Evolutionary conservation across 2,888 invertebrate genomes (phyloP).

Genomic region (Scaptomyza flava): DNA sequence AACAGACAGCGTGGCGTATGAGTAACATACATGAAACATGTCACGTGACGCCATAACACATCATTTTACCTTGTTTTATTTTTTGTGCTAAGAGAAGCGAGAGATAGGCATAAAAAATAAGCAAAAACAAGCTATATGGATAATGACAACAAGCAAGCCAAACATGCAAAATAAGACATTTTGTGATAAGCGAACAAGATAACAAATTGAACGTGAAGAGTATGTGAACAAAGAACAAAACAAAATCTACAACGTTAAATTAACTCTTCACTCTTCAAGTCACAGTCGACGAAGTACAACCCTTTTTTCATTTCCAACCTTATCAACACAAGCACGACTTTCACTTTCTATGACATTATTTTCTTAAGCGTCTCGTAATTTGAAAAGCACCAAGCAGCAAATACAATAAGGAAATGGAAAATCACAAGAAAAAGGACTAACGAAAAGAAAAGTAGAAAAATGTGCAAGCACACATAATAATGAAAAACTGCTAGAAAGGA

Average conservation of each 20-base stretch:
- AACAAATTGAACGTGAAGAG: conserved; percentile 71
- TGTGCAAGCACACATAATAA: conserved; percentile 52
- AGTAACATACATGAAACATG: conserved; percentile 67
- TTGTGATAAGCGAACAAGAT: conserved; percentile 67
- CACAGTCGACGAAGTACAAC: conserved; percentile 50
- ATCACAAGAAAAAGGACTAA: conserved; percentile 9
- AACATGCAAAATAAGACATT: conserved; percentile 66
- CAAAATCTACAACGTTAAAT: conserved; percentile 24
- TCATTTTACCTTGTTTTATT: conserved; percentile 53
- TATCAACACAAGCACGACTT: conserved; percentile 38
- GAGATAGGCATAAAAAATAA: background rate
- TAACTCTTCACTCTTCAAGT: conserved; percentile 53
- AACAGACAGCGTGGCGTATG: conserved; percentile 46
- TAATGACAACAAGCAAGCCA: conserved; percentile 53
- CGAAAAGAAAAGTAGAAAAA: conserved; percentile 28
- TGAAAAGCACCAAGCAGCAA: conserved; percentile 39
- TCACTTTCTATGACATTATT: conserved; percentile 66
- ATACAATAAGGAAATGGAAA: conserved; percentile 49
- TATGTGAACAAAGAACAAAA: conserved; percentile 41
- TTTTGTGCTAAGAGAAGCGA: background rate
- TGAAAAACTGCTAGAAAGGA: conserved; percentile 53
- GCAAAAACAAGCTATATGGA: conserved; percentile 47
- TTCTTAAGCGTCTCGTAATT: conserved; percentile 43
- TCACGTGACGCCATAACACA: conserved; percentile 68
- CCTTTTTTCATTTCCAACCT: conserved; percentile 23